Evolutionary conservation across 2,888 invertebrate genomes (phyloP), one percentile per base, ranked within the genome.

Genomic region (Diogma glabrata): DNA sequence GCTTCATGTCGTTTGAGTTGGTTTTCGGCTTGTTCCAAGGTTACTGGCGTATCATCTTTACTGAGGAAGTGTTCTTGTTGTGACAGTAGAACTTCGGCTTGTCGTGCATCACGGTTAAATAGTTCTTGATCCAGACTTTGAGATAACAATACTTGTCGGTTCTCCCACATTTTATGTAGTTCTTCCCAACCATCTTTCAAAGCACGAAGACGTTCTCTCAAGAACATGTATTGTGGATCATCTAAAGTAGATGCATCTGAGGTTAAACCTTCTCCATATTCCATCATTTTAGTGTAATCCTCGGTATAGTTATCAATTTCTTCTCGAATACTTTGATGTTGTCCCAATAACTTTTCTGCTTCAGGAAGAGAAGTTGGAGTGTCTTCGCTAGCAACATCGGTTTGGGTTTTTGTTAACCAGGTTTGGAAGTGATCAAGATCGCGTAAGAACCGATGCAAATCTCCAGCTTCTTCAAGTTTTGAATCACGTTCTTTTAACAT

Each of bases 171-270:
- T 73, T 97, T 93, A 65, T 96, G 91, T 54, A 99, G 75, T 67
- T 99, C 99, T 57, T 93, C 92, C 99, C 99, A 99, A 53, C 99
- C 99, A 72, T 96, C 95, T 70, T 96, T 92, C 51, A 99, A 74
- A 0, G 97, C 99, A 77, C 94, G 96, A 59, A 99, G 76, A 45
- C 99, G 82, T 73, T 97, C 96, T 55, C 97, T 82, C 63, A 99
- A 75, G 88, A 99, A 99, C 97, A 99, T 97, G 75, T 99, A 99
- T 71, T 99, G 99, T 40, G 97, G 94, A 74, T 99, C 99, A 71
- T 93, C 86, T 68, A 91, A 83, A 58, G 93, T 84, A 28, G 81
- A 81, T 28, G 87, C 86, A 63, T 87, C 87, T 53, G 87, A 83
- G 49, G 95, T 95, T 59, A 96, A 80, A 63, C 88, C 82, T 69